Evolutionary conservation across 2,113 vertebrate genomes (phyloP), one percentile per base, ranked within the genome.

Genomic region (Trichomycterus rosablanca): DNA sequence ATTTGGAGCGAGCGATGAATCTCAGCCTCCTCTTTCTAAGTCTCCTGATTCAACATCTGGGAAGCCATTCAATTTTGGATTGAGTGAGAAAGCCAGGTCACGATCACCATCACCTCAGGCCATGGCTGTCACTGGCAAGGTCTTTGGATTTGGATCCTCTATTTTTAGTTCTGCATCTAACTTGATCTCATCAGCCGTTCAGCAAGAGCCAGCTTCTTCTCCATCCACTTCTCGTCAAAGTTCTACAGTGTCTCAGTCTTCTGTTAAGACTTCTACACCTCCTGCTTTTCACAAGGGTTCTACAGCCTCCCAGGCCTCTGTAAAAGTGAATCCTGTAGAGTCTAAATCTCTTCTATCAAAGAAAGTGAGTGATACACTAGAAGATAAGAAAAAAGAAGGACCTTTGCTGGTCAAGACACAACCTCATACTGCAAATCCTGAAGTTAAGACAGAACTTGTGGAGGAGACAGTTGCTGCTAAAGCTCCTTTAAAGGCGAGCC

Each of bases 1-100:
- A 70, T 89, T 95, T 76, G 91, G 86, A 35, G 73, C 94, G 63
- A 89, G 91, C 55, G 77, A 87, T 68, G 58, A 86, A 78, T 71
- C 83, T 53, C 90, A 93, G 63, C 82, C 87, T 1, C 80, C 88
- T 15, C 82, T 86, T 12, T 80, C 87, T 57, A 92, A 92, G 23
- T 66, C 74, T 4, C 24, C 73, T 68, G 93, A 92, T 71, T 89
- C 87, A 4, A 87, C 87, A 7, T 87, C 87, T 16, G 93, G 91
- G n/a, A 97, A 94, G 48, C 89, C 94, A 44, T 83, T 86, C 71
- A 81, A 83, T 11, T 86, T 85, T 73, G 70, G 65, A 49, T 7
- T 72, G 11, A 59, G 66, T 10, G 75, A 77, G 34, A 39, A 59
- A 1, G 42, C 72, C 28, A 84, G 85, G 76, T 39, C 76, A 67